phyloP scores from a whole-genome alignment of 2,797 vertebrate species.

The Pteropus rufus region DNA sequence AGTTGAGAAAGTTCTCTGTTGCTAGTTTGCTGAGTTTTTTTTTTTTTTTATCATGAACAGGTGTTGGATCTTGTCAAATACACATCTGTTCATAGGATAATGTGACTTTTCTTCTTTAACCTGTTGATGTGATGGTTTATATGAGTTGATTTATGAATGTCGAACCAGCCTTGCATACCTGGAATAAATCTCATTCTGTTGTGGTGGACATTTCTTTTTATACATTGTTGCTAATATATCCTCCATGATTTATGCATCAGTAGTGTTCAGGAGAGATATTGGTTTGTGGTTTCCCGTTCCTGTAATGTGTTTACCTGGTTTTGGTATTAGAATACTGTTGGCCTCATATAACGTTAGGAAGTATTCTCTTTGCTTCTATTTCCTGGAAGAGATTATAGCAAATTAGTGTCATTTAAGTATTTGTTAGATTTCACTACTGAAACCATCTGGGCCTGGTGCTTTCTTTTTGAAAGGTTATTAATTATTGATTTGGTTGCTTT shows the following conservation, averaged over 20 bases:
- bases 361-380: background rate
- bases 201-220: background rate
- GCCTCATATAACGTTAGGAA: background rate
- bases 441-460: background rate
- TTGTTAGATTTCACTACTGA: background rate
- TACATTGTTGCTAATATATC: background rate
- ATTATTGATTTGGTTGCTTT: background rate
- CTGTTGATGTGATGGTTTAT: background rate
- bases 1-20: background rate
- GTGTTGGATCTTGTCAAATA: background rate
- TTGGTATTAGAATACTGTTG: background rate
- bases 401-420: background rate
- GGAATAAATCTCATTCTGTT: background rate
- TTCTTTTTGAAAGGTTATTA: background rate
- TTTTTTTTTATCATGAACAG: background rate
- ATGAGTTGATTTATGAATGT: background rate
- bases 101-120: background rate
- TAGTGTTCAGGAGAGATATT: background rate
- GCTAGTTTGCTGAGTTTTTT: background rate
- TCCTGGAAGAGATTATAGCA: background rate
- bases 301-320: background rate
- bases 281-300: conserved; percentile 31
- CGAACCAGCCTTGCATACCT: background rate
- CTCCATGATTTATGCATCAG: background rate
- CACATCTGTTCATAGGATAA: background rate